Percentiles rank a stretch among this genome's conserved stretches.
phyloP scores from a whole-genome alignment of 2,113 vertebrate genomes.

The Nothocercus julius region DNA sequence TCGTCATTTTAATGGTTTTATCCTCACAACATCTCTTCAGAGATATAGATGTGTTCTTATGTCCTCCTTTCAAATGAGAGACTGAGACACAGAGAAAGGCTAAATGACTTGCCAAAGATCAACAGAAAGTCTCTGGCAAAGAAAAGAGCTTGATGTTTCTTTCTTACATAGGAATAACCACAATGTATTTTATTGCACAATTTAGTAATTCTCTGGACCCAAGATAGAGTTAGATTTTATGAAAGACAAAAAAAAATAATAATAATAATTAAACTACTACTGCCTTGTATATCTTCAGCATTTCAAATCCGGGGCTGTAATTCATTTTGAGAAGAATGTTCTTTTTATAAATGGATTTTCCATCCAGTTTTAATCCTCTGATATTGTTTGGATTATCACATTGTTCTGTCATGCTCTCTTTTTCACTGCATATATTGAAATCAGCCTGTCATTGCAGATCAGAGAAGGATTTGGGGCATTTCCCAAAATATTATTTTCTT shows the following conservation, averaged over 20 bases:
- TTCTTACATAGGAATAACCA: conserved; percentile 45
- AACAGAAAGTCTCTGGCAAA: conserved; percentile 20
- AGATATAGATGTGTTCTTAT: background rate
- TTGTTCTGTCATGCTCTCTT: background rate
- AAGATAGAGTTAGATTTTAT: conserved; percentile 21
- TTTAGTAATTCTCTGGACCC: conserved; percentile 17
- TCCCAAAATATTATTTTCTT: background rate
- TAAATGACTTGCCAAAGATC: conserved; percentile 28
- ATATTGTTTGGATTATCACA: conserved; percentile 44
- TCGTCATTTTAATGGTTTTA: background rate
- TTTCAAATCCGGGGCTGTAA: background rate
- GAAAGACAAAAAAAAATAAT: conserved; percentile 41
- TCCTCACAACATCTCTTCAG: background rate
- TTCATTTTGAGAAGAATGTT: conserved; percentile 40
- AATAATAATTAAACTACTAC: background rate
- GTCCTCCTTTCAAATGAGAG: background rate
- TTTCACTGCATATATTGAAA: conserved; percentile 28
- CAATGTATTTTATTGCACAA: conserved; percentile 44
- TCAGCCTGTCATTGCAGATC: background rate
- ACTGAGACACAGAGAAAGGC: background rate
- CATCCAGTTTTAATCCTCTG: conserved; percentile 14
- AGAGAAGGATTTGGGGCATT: background rate
- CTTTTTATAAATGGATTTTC: conserved; percentile 61
- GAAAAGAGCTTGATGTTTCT: background rate
- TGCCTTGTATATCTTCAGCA: conserved; percentile 33